Evolutionary conservation across 2,113 vertebrate genomes (phyloP).

Genomic region (Delphinapterus leucas): DNA sequence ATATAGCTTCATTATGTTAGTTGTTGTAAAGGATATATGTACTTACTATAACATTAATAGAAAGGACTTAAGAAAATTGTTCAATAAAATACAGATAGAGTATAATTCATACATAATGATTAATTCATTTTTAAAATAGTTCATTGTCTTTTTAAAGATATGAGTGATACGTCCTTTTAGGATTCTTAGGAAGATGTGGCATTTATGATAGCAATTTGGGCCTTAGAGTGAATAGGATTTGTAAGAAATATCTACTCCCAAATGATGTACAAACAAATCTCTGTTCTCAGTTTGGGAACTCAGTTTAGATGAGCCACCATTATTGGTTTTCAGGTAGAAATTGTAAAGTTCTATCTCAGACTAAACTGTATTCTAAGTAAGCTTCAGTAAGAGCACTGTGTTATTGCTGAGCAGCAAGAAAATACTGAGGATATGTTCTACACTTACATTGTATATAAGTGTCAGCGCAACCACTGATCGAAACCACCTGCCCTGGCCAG

Average conservation of each 20-base stretch:
- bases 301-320: background rate
- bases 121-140: background rate
- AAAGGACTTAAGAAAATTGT: background rate
- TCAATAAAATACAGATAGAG: background rate
- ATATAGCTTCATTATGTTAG: background rate
- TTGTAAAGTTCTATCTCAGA: background rate
- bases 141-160: background rate
- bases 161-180: background rate
- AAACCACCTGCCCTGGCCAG: background rate
- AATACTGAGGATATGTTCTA: background rate
- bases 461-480: too few relatives aligned
- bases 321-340: constrained; percentile 9
- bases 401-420: background rate
- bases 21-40: background rate
- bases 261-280: background rate
- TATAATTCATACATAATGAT: background rate
- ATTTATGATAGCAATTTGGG: background rate
- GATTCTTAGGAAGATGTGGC: background rate
- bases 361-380: background rate
- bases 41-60: background rate
- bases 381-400: background rate
- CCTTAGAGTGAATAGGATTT: background rate
- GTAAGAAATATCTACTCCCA: background rate
- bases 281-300: background rate
- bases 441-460: background rate